phyloP scores from a whole-genome alignment of 1,140 invertebrate species.

The Pseudoatta argentina region DNA sequence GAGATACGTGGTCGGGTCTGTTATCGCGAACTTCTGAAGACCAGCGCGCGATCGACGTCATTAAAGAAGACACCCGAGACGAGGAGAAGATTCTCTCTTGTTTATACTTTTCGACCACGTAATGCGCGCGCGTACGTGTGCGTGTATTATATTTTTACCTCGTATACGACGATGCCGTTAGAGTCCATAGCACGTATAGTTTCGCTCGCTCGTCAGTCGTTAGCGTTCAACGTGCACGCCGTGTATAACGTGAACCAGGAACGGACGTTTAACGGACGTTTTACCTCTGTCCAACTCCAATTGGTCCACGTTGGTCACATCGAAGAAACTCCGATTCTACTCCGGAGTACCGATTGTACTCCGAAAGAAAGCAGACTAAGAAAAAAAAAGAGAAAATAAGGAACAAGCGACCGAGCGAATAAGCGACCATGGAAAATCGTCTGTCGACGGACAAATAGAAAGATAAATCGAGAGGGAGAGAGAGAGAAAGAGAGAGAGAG shows the following conservation, averaged over 20 bases:
- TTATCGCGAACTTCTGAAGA: constrained; percentile 13
- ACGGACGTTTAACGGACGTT: neutral
- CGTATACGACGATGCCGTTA: constrained; percentile 1
- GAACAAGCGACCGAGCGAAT: neutral
- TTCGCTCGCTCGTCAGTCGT: neutral
- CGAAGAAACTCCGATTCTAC: neutral
- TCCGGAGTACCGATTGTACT: neutral
- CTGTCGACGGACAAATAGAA: neutral
- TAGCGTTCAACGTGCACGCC: neutral
- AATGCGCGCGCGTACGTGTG: neutral
- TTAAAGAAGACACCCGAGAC: neutral
- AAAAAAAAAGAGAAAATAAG: neutral
- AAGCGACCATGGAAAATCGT: neutral
- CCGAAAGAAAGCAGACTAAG: neutral
- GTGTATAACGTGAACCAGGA: neutral
- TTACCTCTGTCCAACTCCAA: neutral
- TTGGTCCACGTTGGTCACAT: constrained; percentile 33
- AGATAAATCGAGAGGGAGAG: neutral
- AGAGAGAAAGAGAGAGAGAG: neutral
- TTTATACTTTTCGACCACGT: constrained; percentile 49
- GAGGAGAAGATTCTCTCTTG: constrained; percentile 31
- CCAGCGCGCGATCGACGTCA: neutral
- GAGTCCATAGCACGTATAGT: neutral
- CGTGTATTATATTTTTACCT: neutral
- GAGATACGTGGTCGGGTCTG: neutral